Percentiles rank a stretch among this genome's conserved stretches.
phyloP scores from a whole-genome alignment of 2,797 vertebrate genomes.

The Channa striata region DNA sequence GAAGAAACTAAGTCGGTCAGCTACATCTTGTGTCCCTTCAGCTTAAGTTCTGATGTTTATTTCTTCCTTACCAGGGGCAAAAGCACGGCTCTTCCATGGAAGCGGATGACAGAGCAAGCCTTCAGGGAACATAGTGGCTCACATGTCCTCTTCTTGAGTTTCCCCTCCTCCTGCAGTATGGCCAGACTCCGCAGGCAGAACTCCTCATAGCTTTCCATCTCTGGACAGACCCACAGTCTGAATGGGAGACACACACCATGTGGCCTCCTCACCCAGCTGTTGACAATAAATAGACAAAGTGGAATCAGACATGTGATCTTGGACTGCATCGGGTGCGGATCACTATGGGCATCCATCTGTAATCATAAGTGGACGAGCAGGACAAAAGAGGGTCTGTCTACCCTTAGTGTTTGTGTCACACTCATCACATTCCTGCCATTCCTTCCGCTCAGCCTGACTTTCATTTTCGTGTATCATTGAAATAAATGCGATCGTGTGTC shows the following conservation, averaged over 20 bases:
- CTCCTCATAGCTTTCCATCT: slow-evolving; percentile 93
- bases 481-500: slow-evolving; percentile 26
- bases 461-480: slow-evolving; percentile 36
- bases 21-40: background rate
- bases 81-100: slow-evolving; percentile 89
- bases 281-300: slow-evolving; percentile 33
- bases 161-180: slow-evolving; percentile 81
- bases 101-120: slow-evolving; percentile 85
- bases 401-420: slow-evolving; percentile 54
- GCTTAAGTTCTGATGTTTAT: background rate
- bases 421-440: slow-evolving; percentile 79
- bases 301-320: slow-evolving; percentile 29
- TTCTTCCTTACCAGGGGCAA: slow-evolving; percentile 89
- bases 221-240: slow-evolving; percentile 59
- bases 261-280: slow-evolving; percentile 56
- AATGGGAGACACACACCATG: slow-evolving; percentile 67
- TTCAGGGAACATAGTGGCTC: slow-evolving; percentile 63
- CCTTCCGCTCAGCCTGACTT: slow-evolving; percentile 52
- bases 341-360: slow-evolving; percentile 15
- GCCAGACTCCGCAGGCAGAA: slow-evolving; percentile 88
- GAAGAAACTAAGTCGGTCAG: background rate
- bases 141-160: slow-evolving; percentile 52
- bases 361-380: slow-evolving; percentile 46
- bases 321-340: slow-evolving; percentile 34
- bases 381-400: slow-evolving; percentile 60